Percentiles rank a stretch among this genome's conserved stretches.
Evolutionary conservation across 2,797 vertebrate species (phyloP).

Genomic region (Megalops cyprinoides): DNA sequence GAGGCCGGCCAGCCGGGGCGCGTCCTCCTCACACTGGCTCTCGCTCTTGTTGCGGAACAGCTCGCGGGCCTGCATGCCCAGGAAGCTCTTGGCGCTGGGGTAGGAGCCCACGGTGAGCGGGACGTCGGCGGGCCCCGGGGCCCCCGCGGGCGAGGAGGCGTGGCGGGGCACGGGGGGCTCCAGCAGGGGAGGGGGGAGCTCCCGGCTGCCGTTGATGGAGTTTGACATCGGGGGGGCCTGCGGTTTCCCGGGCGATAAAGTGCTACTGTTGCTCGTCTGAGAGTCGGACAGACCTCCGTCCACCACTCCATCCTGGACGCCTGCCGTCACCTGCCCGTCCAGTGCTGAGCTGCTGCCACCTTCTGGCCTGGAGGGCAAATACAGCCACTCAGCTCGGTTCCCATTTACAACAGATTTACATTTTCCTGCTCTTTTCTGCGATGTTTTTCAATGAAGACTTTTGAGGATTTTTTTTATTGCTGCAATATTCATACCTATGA

Average conservation of each 20-base stretch:
- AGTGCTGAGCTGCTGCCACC: constrained; percentile 44
- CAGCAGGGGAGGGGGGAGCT: constrained; percentile 54
- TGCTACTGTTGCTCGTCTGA: constrained; percentile 18
- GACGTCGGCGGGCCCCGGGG: constrained; percentile 62
- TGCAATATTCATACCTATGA: too few relatives aligned
- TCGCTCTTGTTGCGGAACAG: constrained; percentile 85
- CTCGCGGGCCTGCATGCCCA: constrained; percentile 88
- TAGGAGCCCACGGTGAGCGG: constrained; percentile 82
- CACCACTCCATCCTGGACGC: neutral
- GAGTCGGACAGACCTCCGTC: too few relatives aligned
- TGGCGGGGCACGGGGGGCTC: constrained; percentile 67
- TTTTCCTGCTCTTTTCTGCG: too few relatives aligned
- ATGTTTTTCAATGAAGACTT: too few relatives aligned
- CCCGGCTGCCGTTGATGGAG: constrained; percentile 73
- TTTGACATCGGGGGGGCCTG: constrained; percentile 54
- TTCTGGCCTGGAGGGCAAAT: constrained; percentile 52
- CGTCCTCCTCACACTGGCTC: constrained; percentile 77
- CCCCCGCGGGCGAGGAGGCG: constrained; percentile 64
- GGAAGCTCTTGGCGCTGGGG: constrained; percentile 81
- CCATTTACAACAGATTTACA: too few relatives aligned
- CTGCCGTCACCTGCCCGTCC: constrained; percentile 30
- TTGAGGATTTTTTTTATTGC: too few relatives aligned
- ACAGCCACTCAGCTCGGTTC: too few relatives aligned
- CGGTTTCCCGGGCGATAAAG: constrained; percentile 33
- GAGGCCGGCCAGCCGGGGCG: constrained; percentile 62